Evolutionary conservation across 2,113 vertebrate species (phyloP).

Genomic region (Lepisosteus oculatus): DNA sequence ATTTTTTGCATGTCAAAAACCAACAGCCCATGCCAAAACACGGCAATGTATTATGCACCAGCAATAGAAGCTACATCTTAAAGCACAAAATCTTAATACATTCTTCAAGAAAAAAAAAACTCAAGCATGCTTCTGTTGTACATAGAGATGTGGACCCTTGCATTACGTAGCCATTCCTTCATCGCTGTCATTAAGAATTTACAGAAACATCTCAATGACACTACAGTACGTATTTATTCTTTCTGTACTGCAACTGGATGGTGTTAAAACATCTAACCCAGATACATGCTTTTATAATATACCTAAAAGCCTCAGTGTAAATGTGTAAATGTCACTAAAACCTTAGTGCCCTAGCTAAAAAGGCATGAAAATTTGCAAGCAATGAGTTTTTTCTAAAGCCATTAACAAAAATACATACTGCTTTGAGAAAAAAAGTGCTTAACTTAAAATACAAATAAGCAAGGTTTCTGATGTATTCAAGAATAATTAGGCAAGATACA

Average conservation of each 20-base stretch:
- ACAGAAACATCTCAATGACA: too few relatives aligned
- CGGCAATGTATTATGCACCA: constrained; percentile 26
- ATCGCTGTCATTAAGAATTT: too few relatives aligned
- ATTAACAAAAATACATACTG: neutral
- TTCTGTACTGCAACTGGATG: too few relatives aligned
- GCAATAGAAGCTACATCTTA: constrained; percentile 10
- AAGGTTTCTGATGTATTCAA: constrained; percentile 42
- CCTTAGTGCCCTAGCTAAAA: neutral
- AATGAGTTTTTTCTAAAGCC: constrained; percentile 15
- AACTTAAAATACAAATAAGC: neutral
- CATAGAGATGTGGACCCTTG: neutral
- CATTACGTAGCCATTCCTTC: neutral
- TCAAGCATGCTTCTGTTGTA: constrained; percentile 15
- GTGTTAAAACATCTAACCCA: too few relatives aligned
- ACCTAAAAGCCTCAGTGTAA: neutral
- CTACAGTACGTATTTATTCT: too few relatives aligned
- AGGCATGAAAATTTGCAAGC: constrained; percentile 24
- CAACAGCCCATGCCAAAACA: constrained; percentile 28
- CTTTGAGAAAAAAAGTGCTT: constrained; percentile 13
- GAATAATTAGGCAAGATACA: neutral
- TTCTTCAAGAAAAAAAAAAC: neutral
- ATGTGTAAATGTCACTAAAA: constrained; percentile 18
- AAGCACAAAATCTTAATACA: constrained; percentile 22
- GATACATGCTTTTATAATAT: too few relatives aligned
- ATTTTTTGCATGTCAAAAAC: constrained; percentile 20